Evolutionary conservation across 30 jellyfish, hydroid and myxozoan genomes (phyloP).

Genomic region (Hydractinia symbiolongicarpus): DNA sequence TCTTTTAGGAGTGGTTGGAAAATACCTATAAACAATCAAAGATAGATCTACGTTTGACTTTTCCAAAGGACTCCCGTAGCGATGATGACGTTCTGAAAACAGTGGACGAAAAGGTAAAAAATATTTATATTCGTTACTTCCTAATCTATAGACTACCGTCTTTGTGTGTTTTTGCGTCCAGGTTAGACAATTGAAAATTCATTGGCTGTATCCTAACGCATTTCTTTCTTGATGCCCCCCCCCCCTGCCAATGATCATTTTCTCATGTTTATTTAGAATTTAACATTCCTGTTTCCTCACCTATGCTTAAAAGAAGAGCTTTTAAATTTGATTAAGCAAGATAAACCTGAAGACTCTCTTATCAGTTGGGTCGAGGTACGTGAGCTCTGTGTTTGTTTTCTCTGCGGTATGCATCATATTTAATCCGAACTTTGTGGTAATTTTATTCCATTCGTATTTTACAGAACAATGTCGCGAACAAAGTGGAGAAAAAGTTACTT

Average conservation of each 20-base stretch:
- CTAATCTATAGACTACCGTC: neutral
- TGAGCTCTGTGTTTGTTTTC: neutral
- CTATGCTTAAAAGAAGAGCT: slow-evolving; percentile 63
- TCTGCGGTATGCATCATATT: neutral
- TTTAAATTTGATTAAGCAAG: slow-evolving; percentile 35
- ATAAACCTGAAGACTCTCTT: slow-evolving; percentile 23
- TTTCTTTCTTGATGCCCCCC: neutral
- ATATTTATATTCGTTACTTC: neutral
- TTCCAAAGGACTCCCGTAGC: slow-evolving; percentile 14
- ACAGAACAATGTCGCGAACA: slow-evolving; percentile 2
- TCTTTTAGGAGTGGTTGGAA: slow-evolving; percentile 13
- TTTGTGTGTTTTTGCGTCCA: neutral
- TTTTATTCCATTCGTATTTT: neutral
- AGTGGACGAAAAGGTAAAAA: neutral
- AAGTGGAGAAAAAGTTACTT: neutral
- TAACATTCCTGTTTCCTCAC: slow-evolving; percentile 65
- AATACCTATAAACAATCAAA: neutral
- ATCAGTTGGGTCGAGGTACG: slow-evolving; percentile 71
- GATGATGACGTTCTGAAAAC: neutral
- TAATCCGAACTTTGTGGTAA: neutral
- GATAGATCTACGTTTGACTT: neutral
- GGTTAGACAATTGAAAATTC: neutral
- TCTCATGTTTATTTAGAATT: slow-evolving; percentile 22
- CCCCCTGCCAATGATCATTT: neutral
- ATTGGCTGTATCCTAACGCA: neutral